phyloP scores from a whole-genome alignment of 2,888 invertebrate species.

The Drosophila ezoana region DNA sequence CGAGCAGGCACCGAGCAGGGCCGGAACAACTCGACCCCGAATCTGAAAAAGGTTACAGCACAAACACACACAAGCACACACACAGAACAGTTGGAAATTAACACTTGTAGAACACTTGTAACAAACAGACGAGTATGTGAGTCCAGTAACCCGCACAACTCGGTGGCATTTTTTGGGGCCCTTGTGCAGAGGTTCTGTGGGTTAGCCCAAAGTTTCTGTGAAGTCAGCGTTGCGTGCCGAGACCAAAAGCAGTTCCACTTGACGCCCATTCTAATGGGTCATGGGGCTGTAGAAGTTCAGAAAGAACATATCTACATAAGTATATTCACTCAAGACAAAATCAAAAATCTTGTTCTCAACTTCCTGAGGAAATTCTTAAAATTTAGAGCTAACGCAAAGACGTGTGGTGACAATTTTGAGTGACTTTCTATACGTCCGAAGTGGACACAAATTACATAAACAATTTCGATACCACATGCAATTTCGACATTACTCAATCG shows the following conservation, averaged over 20 bases:
- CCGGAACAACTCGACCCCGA: slow-evolving; percentile 43
- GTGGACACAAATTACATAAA: no score
- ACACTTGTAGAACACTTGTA: slow-evolving; percentile 47
- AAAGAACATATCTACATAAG: neutral
- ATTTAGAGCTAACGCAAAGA: no score
- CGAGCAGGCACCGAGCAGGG: slow-evolving; percentile 1
- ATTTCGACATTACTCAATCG: no score
- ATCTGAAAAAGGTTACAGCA: slow-evolving; percentile 47
- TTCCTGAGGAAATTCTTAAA: no score
- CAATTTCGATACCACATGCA: no score
- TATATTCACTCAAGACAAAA: no score
- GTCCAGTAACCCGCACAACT: slow-evolving; percentile 27
- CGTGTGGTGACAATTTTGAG: no score
- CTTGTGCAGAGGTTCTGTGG: slow-evolving; percentile 10
- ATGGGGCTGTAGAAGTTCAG: neutral
- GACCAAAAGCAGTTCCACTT: slow-evolving; percentile 50
- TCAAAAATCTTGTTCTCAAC: no score
- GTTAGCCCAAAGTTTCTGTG: slow-evolving; percentile 4
- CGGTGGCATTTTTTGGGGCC: neutral
- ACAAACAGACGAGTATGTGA: slow-evolving; percentile 10
- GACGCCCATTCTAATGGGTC: slow-evolving; percentile 35
- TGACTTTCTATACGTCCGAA: no score
- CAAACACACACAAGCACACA: neutral
- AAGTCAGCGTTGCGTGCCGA: slow-evolving; percentile 51
- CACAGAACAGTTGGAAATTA: slow-evolving; percentile 29